Evolutionary conservation across 2,797 vertebrate species (phyloP), one percentile per base, ranked within the genome.

Genomic region (Chelidonichthys spinosus): DNA sequence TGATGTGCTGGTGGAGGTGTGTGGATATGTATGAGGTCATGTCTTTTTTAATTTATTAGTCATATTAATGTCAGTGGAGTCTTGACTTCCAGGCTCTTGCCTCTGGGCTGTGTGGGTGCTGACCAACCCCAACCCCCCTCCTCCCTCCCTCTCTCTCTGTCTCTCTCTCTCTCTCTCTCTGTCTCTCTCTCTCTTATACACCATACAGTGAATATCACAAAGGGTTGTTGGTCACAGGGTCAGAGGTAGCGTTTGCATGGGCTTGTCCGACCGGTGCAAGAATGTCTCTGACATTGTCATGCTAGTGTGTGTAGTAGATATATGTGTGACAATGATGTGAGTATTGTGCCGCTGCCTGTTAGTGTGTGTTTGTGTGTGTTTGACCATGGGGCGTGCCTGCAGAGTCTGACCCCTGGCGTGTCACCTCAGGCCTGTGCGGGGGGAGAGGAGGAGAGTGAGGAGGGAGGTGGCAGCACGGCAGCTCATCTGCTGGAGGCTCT

Each of bases 401-500:
- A 84, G 87, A 91, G 89, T 93, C 95, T 98, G 95, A 97, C 95
- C 93, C 87, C 95, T 97, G 96, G 97, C 96, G 94, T 98, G 96
- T 98, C 95, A 90, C 96, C 97, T 97, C 96, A 99, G 98, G 97
- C 96, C 92, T 90, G 87, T 89, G 94, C 95, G 89, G 96, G 94
- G 90, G 96, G 95, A 86, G 92, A 90, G 88, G 92, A 93, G 84
- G 91, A 94, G 91, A 92, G 90, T 88, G 94, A 94, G 90, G 93
- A 94, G 90, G 95, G 94, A 91, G 92, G 96, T 92, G 94, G 95
- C 94, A 92, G 95, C 64, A 95, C 96, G 87, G 95, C 96, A 74
- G 96, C 95, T 91, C 93, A 95, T 85, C 95, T 99, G 94, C 94
- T 96, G 96, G 97, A 99, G 94, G 97, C 96, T 32, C 96, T 99